Percentiles rank a stretch among this genome's conserved stretches.
Conservation (phyloP, 2,797 vertebrate species). For the Paramormyrops hopkinsi region DNA sequence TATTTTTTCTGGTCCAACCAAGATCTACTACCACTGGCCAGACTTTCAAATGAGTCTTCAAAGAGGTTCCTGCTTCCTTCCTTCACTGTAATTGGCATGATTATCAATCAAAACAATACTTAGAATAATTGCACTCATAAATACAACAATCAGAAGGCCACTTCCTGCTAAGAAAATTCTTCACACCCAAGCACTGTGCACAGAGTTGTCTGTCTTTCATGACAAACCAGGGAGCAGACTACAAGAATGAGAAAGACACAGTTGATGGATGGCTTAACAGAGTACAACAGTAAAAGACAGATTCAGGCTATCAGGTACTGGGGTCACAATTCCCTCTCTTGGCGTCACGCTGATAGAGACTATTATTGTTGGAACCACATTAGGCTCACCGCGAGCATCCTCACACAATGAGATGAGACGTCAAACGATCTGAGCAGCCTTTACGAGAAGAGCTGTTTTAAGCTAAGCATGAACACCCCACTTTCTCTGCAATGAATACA, state of each 20-base stretch:
- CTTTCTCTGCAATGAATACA: slow-evolving; percentile 4
- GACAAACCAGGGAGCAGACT: not conserved
- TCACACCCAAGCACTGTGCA: not conserved
- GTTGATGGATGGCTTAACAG: not conserved
- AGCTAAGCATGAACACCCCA: not conserved
- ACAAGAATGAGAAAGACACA: not conserved
- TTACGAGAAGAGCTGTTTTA: not conserved
- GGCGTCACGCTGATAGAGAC: not conserved
- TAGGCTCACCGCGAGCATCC: not conserved
- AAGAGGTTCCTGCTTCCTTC: slow-evolving; percentile 69
- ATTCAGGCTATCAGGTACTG: slow-evolving; percentile 5
- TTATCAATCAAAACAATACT: slow-evolving; percentile 70
- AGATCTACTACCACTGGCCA: not conserved
- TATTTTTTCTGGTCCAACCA: not conserved
- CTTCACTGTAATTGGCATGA: slow-evolving; percentile 64
- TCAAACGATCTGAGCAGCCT: not conserved
- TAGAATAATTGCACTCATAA: slow-evolving; percentile 69
- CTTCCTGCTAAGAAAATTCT: slow-evolving; percentile 53
- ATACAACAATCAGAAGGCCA: slow-evolving; percentile 56
- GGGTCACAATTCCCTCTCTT: not conserved
- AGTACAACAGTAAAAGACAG: not conserved
- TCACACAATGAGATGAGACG: not conserved
- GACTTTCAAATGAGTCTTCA: slow-evolving; percentile 43
- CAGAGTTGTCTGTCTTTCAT: not conserved
- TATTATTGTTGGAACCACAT: not conserved